Evolutionary conservation across 2,113 vertebrate species (phyloP).

Genomic region (Crotalus viridis): DNA sequence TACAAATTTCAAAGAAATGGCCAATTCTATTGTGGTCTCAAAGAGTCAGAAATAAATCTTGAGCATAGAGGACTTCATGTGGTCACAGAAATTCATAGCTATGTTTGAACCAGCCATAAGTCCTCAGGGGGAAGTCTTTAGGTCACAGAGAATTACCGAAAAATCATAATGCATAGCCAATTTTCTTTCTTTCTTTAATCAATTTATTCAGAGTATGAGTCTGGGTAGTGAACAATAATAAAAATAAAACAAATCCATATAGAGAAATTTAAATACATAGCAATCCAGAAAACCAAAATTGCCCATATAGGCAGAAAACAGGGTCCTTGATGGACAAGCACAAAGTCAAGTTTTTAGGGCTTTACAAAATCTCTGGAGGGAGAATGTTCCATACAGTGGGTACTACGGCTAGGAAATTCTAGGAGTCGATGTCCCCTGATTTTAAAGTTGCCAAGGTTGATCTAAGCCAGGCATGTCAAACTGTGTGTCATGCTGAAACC

Average conservation of each 20-base stretch:
- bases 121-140: not conserved
- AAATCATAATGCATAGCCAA: not conserved
- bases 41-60: not conserved
- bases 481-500: no score
- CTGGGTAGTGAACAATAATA: not conserved
- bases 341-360: not conserved
- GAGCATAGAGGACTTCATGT: not conserved
- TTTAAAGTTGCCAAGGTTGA: not conserved
- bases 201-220: not conserved
- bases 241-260: not conserved
- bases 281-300: not conserved
- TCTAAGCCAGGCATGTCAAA: no score
- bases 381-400: not conserved
- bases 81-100: not conserved
- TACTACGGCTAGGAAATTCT: not conserved
- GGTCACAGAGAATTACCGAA: not conserved
- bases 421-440: not conserved
- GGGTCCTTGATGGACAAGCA: not conserved
- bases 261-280: not conserved
- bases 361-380: not conserved
- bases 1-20: not conserved
- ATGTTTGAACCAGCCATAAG: not conserved
- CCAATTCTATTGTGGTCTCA: not conserved
- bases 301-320: not conserved
- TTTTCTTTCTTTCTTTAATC: not conserved